These are phyloP conservation scores for Arbacia lixula DNA, from an alignment of 53 echinoderm and acorn worm genomes.

Conservation along the genomic window DNA sequence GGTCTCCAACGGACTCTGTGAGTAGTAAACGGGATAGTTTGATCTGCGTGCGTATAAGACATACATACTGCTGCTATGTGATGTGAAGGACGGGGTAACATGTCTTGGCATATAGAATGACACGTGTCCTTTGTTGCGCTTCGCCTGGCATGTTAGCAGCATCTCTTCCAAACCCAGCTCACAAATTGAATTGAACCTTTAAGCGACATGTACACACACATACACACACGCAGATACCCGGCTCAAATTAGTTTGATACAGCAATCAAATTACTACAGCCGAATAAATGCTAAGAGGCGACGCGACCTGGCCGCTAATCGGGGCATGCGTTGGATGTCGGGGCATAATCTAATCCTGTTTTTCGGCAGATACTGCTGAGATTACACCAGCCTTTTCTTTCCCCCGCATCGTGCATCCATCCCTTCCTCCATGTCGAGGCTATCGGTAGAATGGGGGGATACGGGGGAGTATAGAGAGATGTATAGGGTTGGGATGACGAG, in stretches of 20 bases:
- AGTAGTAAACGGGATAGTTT: too few relatives aligned
- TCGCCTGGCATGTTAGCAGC: too few relatives aligned
- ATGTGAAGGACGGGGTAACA: too few relatives aligned
- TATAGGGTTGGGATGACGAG: too few relatives aligned
- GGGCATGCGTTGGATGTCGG: conserved; percentile 36
- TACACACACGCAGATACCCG: conserved; percentile 2
- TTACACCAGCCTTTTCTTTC: conserved; percentile 7
- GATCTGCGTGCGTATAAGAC: too few relatives aligned
- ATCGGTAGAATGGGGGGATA: too few relatives aligned
- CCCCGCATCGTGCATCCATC: not conserved
- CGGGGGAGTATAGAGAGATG: too few relatives aligned
- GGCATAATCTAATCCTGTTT: conserved; percentile 59
- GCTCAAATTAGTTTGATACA: conserved; percentile 55
- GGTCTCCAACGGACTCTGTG: too few relatives aligned
- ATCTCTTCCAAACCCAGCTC: conserved; percentile 22
- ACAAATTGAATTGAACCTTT: conserved; percentile 44
- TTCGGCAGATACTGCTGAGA: conserved; percentile 17
- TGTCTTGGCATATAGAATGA: too few relatives aligned
- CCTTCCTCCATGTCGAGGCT: not conserved
- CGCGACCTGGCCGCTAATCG: conserved; percentile 24
- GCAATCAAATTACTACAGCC: conserved; percentile 53
- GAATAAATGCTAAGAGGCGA: conserved; percentile 53
- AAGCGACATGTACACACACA: conserved; percentile 35
- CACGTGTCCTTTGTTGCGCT: too few relatives aligned
- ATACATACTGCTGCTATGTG: too few relatives aligned